Evolutionary conservation across 2,113 vertebrate genomes (phyloP), one percentile per base, ranked within the genome.

Genomic region (Xerus inauris): DNA sequence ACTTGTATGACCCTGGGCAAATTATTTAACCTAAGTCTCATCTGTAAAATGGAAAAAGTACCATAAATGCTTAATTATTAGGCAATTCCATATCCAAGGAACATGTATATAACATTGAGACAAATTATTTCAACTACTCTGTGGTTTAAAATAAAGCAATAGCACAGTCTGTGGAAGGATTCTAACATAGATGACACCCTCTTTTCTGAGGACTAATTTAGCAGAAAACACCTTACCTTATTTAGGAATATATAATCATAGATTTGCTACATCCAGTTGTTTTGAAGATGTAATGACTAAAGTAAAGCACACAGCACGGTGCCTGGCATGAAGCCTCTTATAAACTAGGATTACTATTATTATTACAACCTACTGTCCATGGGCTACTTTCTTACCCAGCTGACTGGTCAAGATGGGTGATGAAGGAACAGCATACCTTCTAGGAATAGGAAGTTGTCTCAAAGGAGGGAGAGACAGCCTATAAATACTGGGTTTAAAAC

Each of bases 401-500:
- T 85, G 76, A 77, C 83, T 51, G 91, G 89, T 40, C 49, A 77
- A 30, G 72, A 88, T 38, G n/a, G 20, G 17, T 59, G 13, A 54
- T 47, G 59, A 62, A 76, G 76, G 32, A 91, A 81, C 30, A 9
- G 82, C 62, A 67, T 45, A 26, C 71, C 51, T 93, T 89, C 88
- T 71, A 96, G 69, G 62, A 94, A 93, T 20, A 80, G 76, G 79
- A 94, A 86, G 62, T 32, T 32, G 59, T 89, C 95, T 94, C 82
- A 54, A 45, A 93, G 72, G 26, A 89, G 13, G 9, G 47, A 83
- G 38, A 14, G 38, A 2, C 54, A 79, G 88, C n/a, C 92, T 54
- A 35, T 40, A 72, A 82, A 91, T 3, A n/a, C 28, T 42, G 35
- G 11, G 81, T 79, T 62, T 77, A 62, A 97, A 93, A 73, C 51